These are phyloP conservation scores for Pentalonia nigronervosa DNA, from an alignment of 1,140 invertebrate species.

Conservation along the genomic window DNA sequence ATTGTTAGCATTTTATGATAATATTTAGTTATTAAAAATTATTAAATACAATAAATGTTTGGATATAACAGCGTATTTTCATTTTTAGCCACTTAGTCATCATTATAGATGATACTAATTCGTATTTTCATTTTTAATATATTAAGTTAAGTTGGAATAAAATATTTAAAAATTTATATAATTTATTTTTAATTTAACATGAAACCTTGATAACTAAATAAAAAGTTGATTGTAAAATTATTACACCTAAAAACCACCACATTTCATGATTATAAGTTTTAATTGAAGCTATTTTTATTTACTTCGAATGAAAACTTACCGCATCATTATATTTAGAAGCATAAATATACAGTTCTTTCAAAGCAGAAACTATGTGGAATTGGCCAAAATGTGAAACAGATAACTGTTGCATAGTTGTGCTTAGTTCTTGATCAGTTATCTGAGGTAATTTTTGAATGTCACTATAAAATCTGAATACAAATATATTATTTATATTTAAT, in stretches of 20 bases:
- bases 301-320: conserved; percentile 69
- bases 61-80: too few species aligned
- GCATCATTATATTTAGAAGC: conserved; percentile 92
- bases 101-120: too few species aligned
- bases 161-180: neutral
- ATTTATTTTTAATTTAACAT: neutral
- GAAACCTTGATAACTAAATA: neutral
- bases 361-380: conserved; percentile 87
- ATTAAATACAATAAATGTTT: too few species aligned
- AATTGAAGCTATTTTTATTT: neutral
- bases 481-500: neutral
- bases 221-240: neutral
- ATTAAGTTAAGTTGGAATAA: too few species aligned
- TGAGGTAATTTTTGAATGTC: conserved; percentile 84
- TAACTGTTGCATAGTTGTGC: conserved; percentile 88
- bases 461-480: conserved; percentile 77
- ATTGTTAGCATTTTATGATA: too few species aligned
- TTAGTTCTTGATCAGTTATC: conserved; percentile 92
- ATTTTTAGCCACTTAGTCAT: too few species aligned
- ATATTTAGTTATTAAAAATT: too few species aligned
- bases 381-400: conserved; percentile 86
- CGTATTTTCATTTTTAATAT: neutral
- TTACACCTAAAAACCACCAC: neutral
- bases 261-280: neutral
- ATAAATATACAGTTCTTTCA: conserved; percentile 94